Evolutionary conservation across 2,888 invertebrate species (phyloP).

Genomic region (Conistra vaccinii): DNA sequence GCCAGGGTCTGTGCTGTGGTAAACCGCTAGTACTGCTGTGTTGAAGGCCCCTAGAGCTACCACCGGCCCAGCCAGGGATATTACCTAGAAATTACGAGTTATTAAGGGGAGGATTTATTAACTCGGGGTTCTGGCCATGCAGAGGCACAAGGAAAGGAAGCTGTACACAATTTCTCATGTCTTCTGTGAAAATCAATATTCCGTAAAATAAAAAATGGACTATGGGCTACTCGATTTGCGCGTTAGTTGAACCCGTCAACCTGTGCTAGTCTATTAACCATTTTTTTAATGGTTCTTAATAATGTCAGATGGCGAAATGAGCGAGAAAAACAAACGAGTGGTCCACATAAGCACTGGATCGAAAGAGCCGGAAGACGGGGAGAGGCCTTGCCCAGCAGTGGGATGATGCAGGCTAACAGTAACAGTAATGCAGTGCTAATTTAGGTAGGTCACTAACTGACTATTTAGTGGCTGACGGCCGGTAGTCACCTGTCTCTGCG

Average conservation of each 20-base stretch:
- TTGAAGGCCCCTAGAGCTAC: conserved; percentile 82
- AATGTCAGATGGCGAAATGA: not conserved
- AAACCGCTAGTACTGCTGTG: conserved; percentile 82
- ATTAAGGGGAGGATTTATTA: not conserved
- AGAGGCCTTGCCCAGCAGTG: not conserved
- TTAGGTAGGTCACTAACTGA: not conserved
- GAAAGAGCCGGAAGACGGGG: not conserved
- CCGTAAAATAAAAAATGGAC: not conserved
- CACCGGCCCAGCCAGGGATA: conserved; percentile 84
- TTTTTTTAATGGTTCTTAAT: not conserved
- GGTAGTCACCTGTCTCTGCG: conserved; percentile 93
- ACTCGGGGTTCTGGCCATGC: too few relatives aligned
- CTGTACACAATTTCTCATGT: not conserved
- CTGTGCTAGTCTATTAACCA: not conserved
- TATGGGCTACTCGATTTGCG: not conserved
- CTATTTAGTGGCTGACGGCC: not conserved
- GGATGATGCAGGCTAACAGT: not conserved
- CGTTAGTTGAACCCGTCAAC: not conserved
- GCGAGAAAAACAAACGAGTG: not conserved
- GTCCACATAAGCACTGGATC: not conserved
- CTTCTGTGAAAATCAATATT: not conserved
- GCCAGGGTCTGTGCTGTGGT: conserved; percentile 85
- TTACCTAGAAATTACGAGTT: conserved; percentile 77
- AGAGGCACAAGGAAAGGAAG: not conserved
- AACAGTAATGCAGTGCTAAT: not conserved